These are phyloP conservation scores for Drosophila obscura DNA, from an alignment of 1,140 invertebrate genomes.

Conservation along the genomic window DNA sequence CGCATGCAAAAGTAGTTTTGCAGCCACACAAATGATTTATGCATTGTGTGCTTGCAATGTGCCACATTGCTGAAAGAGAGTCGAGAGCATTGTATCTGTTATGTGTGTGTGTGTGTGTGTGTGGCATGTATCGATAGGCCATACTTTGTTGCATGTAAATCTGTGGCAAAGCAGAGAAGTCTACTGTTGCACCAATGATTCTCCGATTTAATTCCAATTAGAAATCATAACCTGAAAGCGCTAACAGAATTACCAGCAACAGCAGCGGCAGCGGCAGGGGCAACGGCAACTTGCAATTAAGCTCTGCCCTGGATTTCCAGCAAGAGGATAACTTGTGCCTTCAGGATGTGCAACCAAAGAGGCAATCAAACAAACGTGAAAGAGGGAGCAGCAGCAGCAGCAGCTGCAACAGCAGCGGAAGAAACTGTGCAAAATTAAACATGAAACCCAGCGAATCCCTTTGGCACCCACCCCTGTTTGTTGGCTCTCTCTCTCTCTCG, in stretches of 20 bases:
- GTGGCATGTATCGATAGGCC: slow-evolving; percentile 23
- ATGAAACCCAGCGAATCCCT: slow-evolving; percentile 40
- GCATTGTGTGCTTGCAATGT: slow-evolving; percentile 66
- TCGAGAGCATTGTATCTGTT: slow-evolving; percentile 10
- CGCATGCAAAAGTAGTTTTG: slow-evolving; percentile 52
- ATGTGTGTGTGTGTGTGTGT: slow-evolving; percentile 30
- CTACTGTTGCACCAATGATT: background rate
- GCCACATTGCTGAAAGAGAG: slow-evolving; percentile 67
- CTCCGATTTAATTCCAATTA: slow-evolving; percentile 37
- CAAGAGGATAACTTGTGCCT: slow-evolving; percentile 8
- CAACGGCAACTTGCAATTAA: slow-evolving; percentile 42
- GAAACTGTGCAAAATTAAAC: slow-evolving; percentile 54
- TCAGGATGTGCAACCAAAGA: slow-evolving; percentile 35
- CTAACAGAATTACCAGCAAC: slow-evolving; percentile 45
- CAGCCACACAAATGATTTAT: slow-evolving; percentile 65
- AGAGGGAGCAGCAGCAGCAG: slow-evolving; percentile 18
- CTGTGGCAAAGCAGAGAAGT: background rate
- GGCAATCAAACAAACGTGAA: slow-evolving; percentile 64
- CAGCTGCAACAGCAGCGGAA: slow-evolving; percentile 9
- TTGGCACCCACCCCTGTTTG: slow-evolving; percentile 17
- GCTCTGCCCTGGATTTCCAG: slow-evolving; percentile 20
- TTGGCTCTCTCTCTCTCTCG: background rate
- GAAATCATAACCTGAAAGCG: slow-evolving; percentile 45
- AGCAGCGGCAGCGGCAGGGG: no score
- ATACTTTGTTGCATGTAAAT: background rate